Evolutionary conservation across 2,113 vertebrate species (phyloP).

Genomic region (Eulemur rufifrons): DNA sequence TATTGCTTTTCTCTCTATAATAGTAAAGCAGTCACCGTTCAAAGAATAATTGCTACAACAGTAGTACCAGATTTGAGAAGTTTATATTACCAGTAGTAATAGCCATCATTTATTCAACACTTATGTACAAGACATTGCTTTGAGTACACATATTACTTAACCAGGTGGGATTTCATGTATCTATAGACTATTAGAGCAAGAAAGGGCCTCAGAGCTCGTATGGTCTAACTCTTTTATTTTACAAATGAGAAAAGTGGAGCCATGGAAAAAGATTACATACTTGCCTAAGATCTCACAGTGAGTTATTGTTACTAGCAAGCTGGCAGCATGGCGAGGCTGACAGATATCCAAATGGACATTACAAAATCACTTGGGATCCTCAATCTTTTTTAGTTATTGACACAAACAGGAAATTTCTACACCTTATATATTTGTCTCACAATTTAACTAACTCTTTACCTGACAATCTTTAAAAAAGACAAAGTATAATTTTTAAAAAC

Average conservation of each 20-base stretch:
- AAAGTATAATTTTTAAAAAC: not conserved
- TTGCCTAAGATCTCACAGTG: not conserved
- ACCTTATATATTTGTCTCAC: not conserved
- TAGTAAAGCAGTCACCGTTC: not conserved
- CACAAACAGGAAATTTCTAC: not conserved
- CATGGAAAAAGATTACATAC: not conserved
- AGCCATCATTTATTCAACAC: not conserved
- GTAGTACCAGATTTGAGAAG: not conserved
- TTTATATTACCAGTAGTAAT: not conserved
- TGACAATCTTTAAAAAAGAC: not conserved
- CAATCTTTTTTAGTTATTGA: not conserved
- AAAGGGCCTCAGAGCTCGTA: not conserved
- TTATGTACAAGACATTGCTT: not conserved
- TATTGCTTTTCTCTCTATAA: not conserved
- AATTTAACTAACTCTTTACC: not conserved
- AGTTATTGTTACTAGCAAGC: not conserved
- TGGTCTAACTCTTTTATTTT: not conserved
- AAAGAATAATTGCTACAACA: not conserved
- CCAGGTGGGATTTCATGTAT: not conserved
- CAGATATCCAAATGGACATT: not conserved
- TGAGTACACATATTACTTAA: not conserved
- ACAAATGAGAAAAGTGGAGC: not conserved
- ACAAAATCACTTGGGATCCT: not conserved
- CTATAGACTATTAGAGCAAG: not conserved
- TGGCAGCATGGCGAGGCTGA: not conserved